Percentiles rank a stretch among this genome's conserved stretches.
Evolutionary conservation across 1,140 invertebrate species (phyloP).

Genomic region (Phymorhynchus buccinoides): DNA sequence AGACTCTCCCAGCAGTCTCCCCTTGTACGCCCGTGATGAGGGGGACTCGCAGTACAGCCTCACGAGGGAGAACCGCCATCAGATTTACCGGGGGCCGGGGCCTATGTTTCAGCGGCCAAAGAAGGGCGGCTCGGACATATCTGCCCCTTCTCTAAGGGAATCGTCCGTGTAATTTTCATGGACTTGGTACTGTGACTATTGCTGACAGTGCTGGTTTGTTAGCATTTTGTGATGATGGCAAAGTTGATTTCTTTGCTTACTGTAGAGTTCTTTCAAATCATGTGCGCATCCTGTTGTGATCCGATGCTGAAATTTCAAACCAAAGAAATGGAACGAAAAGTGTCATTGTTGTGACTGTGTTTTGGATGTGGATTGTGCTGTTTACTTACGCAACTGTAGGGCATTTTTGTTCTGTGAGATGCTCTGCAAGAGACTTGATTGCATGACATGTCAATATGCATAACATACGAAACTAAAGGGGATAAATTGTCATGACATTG

Average conservation of each 20-base stretch:
- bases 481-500: too few species aligned
- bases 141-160: constrained; percentile 59
- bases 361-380: background rate
- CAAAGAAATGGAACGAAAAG: background rate
- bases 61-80: constrained; percentile 43
- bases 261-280: background rate
- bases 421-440: background rate
- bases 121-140: constrained; percentile 47
- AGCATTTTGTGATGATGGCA: background rate
- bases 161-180: constrained; percentile 56
- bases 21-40: background rate
- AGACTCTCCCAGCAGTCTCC: background rate
- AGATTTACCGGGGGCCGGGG: constrained; percentile 46
- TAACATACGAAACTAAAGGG: too few species aligned
- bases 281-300: background rate
- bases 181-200: background rate
- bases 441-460: background rate
- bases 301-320: background rate
- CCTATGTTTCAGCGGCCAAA: constrained; percentile 43
- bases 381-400: background rate
- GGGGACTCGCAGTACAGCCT: background rate
- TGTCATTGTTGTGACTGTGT: background rate
- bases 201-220: background rate
- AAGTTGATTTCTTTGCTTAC: background rate
- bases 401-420: background rate